Percentiles rank a stretch among this genome's conserved stretches.
Evolutionary conservation across 1,140 invertebrate species (phyloP).

Genomic region (Atopsyche davidsoni): DNA sequence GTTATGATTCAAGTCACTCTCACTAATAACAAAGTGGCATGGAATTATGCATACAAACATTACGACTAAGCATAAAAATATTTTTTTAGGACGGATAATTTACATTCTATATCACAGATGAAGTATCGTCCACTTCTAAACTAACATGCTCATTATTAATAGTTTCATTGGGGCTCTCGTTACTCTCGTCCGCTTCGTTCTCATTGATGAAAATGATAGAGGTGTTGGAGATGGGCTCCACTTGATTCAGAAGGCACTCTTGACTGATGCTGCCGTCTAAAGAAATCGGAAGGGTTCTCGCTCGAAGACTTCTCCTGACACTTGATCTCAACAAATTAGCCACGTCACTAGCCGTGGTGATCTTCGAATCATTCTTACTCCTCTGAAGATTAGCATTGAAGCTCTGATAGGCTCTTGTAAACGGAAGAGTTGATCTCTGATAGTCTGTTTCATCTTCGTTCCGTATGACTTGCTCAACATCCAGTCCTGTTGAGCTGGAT

Average conservation of each 20-base stretch:
- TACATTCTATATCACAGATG: slow-evolving; percentile 19
- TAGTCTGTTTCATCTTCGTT: slow-evolving; percentile 6
- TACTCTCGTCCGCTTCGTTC: slow-evolving; percentile 10
- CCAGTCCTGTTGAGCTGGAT: slow-evolving; percentile 31
- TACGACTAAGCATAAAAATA: too few relatives aligned
- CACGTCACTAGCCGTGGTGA: slow-evolving; percentile 35
- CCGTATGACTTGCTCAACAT: slow-evolving; percentile 34
- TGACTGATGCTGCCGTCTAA: slow-evolving; percentile 39
- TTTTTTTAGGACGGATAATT: too few relatives aligned
- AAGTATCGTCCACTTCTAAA: slow-evolving; percentile 2
- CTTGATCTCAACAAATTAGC: slow-evolving; percentile 42
- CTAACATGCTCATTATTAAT: slow-evolving; percentile 11
- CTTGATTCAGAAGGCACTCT: slow-evolving; percentile 39
- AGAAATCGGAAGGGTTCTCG: slow-evolving; percentile 39
- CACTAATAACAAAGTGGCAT: too few relatives aligned
- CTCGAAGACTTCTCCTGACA: slow-evolving; percentile 39
- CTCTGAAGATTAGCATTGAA: slow-evolving; percentile 15
- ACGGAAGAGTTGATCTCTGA: slow-evolving; percentile 10
- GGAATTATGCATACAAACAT: too few relatives aligned
- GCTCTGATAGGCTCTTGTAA: slow-evolving; percentile 16
- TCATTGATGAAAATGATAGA: slow-evolving; percentile 8
- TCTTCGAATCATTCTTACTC: slow-evolving; percentile 9
- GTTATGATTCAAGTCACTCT: too few relatives aligned
- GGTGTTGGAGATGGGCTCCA: slow-evolving; percentile 42
- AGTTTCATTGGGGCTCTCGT: slow-evolving; percentile 8